These are phyloP conservation scores for Seira musarum DNA, from an alignment of 2,888 invertebrate genomes.

Conservation along the genomic window DNA sequence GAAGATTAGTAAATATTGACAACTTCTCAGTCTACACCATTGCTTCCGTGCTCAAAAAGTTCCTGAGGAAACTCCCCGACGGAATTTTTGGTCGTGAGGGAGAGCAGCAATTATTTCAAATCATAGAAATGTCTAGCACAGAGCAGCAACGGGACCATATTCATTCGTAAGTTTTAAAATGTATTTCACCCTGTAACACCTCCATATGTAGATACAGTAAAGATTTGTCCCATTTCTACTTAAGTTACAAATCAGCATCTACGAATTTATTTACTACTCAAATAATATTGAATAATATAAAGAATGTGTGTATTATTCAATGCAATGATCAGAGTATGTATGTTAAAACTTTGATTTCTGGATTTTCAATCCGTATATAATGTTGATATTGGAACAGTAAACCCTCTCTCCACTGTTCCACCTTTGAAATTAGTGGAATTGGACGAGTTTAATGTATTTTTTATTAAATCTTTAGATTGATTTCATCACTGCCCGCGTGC, in stretches of 20 bases:
- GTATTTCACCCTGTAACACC: neutral
- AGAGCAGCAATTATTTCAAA: conserved; percentile 90
- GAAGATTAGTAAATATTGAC: conserved; percentile 91
- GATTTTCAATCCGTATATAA: no score
- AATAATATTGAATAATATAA: no score
- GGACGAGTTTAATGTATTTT: no score
- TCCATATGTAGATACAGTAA: neutral
- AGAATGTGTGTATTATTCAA: no score
- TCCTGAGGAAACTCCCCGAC: conserved; percentile 95
- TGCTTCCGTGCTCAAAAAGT: conserved; percentile 98
- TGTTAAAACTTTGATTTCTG: no score
- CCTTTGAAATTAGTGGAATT: no score
- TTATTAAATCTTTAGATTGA: conserved; percentile 79
- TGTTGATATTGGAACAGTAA: neutral
- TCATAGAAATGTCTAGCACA: conserved; percentile 78
- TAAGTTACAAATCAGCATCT: no score
- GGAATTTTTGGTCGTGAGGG: conserved; percentile 95
- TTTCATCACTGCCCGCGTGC: conserved; percentile 88
- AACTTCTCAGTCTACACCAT: conserved; percentile 98
- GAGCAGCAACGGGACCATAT: conserved; percentile 90
- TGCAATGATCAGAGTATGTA: no score
- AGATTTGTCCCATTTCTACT: no score
- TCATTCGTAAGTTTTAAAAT: conserved; percentile 80
- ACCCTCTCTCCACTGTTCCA: no score
- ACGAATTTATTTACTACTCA: no score